Evolutionary conservation across 2,888 invertebrate species (phyloP).

Genomic region (Atherix ibis): DNA sequence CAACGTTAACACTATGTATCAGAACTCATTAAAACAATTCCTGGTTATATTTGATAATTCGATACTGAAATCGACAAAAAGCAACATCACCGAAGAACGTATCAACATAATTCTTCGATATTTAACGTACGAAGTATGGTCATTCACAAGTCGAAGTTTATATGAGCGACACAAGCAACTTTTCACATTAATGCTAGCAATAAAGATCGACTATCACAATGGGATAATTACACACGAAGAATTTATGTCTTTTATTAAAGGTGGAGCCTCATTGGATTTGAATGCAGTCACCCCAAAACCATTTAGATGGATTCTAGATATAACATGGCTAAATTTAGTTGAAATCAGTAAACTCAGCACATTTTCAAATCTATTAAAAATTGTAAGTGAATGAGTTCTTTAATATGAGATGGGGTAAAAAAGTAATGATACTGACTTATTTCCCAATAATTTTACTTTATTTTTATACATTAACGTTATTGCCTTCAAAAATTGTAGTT

Average conservation of each 20-base stretch:
- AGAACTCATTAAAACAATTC: conserved; percentile 90
- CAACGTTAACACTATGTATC: conserved; percentile 92
- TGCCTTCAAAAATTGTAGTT: no score
- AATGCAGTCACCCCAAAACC: conserved; percentile 88
- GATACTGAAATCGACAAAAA: conserved; percentile 79
- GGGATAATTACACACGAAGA: conserved; percentile 73
- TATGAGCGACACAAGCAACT: conserved; percentile 87
- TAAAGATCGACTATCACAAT: conserved; percentile 84
- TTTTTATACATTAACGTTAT: no score
- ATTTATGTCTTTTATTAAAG: conserved; percentile 91
- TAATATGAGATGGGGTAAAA: no score
- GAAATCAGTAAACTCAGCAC: conserved; percentile 74
- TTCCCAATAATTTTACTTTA: no score
- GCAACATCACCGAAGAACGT: conserved; percentile 66
- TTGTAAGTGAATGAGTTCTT: conserved; percentile 41
- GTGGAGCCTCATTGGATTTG: conserved; percentile 84
- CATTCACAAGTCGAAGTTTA: conserved; percentile 77
- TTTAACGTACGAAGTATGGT: conserved; percentile 84
- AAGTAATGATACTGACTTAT: no score
- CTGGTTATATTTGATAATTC: conserved; percentile 85
- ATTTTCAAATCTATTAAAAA: conserved; percentile 63
- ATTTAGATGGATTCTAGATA: conserved; percentile 86
- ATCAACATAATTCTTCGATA: conserved; percentile 78
- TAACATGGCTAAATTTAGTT: conserved; percentile 90
- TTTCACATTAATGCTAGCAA: conserved; percentile 84